A percentile compares a stretch with the other conserved stretches of the same genome.
Evolutionary conservation across 2,888 invertebrate species (phyloP).

Genomic region (Eupithecia pulchellata): DNA sequence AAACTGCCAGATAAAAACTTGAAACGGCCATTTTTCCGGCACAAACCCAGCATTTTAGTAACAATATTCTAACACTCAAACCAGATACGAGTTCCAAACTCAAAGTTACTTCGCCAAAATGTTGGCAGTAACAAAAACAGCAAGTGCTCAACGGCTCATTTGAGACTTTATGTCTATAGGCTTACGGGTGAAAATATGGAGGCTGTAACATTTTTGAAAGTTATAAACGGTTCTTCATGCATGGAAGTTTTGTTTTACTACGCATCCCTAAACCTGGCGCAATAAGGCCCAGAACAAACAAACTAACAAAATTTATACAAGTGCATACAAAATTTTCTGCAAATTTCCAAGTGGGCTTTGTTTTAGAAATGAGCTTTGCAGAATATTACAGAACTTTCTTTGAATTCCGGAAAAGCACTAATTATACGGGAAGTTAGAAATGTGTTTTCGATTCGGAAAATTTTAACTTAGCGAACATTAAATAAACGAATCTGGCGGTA

Average conservation of each 20-base stretch:
- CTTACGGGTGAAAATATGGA: background rate
- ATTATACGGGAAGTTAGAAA: conserved; percentile 4
- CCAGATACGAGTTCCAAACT: conserved; percentile 40
- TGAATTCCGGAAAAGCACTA: background rate
- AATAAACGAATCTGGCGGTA: background rate
- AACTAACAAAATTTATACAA: conserved; percentile 54
- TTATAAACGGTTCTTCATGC: conserved; percentile 31
- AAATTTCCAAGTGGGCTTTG: conserved; percentile 39
- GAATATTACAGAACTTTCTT: conserved; percentile 31
- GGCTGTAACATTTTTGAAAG: conserved; percentile 22
- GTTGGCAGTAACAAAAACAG: conserved; percentile 38
- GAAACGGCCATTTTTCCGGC: background rate
- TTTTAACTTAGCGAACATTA: background rate
- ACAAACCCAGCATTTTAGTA: conserved; percentile 27
- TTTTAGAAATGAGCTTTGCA: conserved; percentile 31
- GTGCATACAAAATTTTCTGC: conserved; percentile 49
- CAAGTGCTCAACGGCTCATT: background rate
- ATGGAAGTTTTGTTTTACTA: conserved; percentile 44
- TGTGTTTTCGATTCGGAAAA: conserved; percentile 8
- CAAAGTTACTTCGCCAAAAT: conserved; percentile 42
- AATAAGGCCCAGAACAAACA: conserved; percentile 44
- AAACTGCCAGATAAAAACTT: background rate
- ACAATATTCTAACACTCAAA: conserved; percentile 34
- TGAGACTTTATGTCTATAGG: conserved; percentile 3
- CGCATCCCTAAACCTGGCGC: conserved; percentile 45